Evolutionary conservation across 1,140 invertebrate genomes (phyloP).

Genomic region (Phocides pigmalion): DNA sequence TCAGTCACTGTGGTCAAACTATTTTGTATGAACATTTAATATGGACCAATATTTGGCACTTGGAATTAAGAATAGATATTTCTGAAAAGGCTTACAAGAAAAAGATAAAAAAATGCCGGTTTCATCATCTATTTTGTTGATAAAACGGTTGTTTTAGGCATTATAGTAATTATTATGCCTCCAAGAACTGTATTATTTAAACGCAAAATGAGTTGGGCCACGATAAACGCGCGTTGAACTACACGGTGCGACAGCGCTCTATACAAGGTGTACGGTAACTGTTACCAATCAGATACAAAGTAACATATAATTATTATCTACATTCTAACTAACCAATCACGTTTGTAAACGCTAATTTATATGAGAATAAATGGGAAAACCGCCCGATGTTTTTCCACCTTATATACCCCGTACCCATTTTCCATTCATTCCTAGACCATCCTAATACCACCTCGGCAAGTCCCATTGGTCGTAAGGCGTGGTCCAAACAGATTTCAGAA

Average conservation of each 20-base stretch:
- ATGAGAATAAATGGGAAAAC: conserved; percentile 15
- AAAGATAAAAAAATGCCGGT: background rate
- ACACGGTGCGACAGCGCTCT: background rate
- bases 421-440: conserved; percentile 29
- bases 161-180: too few relatives aligned
- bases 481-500: conserved; percentile 39
- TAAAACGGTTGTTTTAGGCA: too few relatives aligned
- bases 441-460: conserved; percentile 13
- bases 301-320: background rate
- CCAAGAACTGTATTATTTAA: too few relatives aligned
- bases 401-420: conserved; percentile 17
- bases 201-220: too few relatives aligned
- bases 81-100: background rate
- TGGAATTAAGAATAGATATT: background rate
- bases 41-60: conserved; percentile 10
- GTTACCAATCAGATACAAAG: background rate
- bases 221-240: too few relatives aligned
- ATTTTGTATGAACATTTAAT: conserved; percentile 17
- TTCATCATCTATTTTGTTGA: background rate
- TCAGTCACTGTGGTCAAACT: conserved; percentile 48
- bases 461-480: conserved; percentile 55
- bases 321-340: conserved; percentile 13
- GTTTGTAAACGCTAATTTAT: conserved; percentile 10
- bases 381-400: conserved; percentile 3
- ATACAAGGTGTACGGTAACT: background rate